Evolutionary conservation across 2,797 vertebrate genomes (phyloP), one percentile per base, ranked within the genome.

Genomic region (Enteromius trimaculatus): DNA sequence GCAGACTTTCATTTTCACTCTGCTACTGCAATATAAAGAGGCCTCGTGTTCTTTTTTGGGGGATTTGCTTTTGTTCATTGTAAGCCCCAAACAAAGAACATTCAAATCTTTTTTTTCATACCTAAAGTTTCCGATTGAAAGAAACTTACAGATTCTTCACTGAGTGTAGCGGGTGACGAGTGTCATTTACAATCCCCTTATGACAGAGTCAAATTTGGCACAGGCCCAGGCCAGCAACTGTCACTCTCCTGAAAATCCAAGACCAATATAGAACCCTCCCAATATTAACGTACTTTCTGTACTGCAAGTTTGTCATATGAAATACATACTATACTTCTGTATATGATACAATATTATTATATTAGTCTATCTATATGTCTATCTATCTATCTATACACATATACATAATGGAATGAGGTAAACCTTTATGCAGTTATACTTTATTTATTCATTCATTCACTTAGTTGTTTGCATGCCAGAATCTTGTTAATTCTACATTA

Each of bases 191-290:
- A 0, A 49, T 0, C 29, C 23, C 26, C 2, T 66, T 51, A 53
- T 79, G 62, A 42, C 31, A 3, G n/a, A 44, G 70, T 26, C 34
- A 64, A 49, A 51, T 16, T 4, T 51, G 42, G 13, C 29, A 64
- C 2, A 53, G 42, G 49, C 16, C 47, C 39, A 49, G 16, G 44
- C 58, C 68, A 62, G 60, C 80, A 65, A 44, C 44, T 55, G 58
- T 49, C 21, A 53, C 69, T 37, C 14, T 74, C 2, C 9, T 66
- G 37, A 26, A 49, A 23, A 5, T 39, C n/a, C 44, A 53, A 49
- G 62, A 77, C 72, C 76, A 82, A 77, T 82, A 68, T 68, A 77
- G 81, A 39, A 39, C 8, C 37, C 39, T 39, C 8, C 39, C 39
- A 29, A 21, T 53, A 65, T 47, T 19, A 44, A n/a, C 10, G n/a